phyloP scores from a whole-genome alignment of 2,113 vertebrate species.

The Chunga burmeisteri region DNA sequence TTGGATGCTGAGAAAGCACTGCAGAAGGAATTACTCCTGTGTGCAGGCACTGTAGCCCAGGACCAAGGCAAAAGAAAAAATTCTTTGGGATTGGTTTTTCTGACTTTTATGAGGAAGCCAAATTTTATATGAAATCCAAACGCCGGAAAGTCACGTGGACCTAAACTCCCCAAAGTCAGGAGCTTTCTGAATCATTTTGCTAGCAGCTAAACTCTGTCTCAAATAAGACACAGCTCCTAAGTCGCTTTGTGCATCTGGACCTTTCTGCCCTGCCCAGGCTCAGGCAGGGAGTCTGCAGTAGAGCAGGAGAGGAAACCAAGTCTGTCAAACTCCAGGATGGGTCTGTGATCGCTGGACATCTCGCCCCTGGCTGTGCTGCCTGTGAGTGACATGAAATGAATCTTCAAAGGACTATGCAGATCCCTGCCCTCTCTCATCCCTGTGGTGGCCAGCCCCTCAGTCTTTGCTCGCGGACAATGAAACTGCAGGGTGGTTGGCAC shows the following conservation, averaged over 20 bases:
- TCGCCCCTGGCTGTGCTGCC: background rate
- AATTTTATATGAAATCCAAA: background rate
- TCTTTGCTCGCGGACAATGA: background rate
- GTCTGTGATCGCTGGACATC: background rate
- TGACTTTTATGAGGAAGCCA: background rate
- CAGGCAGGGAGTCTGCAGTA: background rate
- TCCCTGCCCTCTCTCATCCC: background rate
- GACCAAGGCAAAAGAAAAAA: background rate
- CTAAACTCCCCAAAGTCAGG: background rate
- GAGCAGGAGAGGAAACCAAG: background rate
- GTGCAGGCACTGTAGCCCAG: background rate
- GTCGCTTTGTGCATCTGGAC: background rate
- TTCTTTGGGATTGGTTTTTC: background rate
- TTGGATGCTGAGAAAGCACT: background rate
- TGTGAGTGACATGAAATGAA: background rate
- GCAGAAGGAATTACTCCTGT: background rate
- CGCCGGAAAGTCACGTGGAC: background rate
- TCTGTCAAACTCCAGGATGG: background rate
- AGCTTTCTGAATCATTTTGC: background rate
- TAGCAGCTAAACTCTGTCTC: background rate
- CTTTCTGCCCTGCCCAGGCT: background rate
- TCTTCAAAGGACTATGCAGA: background rate
- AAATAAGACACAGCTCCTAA: background rate
- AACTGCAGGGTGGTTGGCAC: background rate
- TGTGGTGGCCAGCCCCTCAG: background rate